Evolutionary conservation across 2,888 invertebrate genomes (phyloP), one percentile per base, ranked within the genome.

Genomic region (Synergus itoensis): DNA sequence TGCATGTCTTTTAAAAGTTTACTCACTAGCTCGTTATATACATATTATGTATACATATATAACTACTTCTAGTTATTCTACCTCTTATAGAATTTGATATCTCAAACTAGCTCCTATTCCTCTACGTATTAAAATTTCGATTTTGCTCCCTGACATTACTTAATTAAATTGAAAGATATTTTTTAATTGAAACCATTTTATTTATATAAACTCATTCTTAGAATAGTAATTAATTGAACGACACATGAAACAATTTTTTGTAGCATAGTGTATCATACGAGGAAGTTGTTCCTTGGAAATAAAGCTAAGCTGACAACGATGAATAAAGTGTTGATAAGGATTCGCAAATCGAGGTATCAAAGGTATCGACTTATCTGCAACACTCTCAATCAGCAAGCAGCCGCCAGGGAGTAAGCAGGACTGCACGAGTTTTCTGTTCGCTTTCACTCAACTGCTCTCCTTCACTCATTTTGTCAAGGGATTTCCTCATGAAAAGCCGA

Each of bases 311-410:
- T 53, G 73, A n/a, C 28, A 73, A 53, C n/a, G 48, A 53, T 73
- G 48, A 40, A 73, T 53, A 53, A 53, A 73, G n/a, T 84, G 53
- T 82, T 90, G 77, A 73, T 73, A 77, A 84, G 82, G 60, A 79
- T 87, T 43, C 85, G 81, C 43, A 85, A 86, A 73, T 89, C 90
- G 28, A 84, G 88, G 41, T 90, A 90, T 80, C 88, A 87, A 36
- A 87, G 85, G 77, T 90, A 89, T 82, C 87, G 89, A 67, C 79
- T 88, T 77, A 86, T 90, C 83, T 89, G 89, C 82, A 89, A 86
- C 80, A 84, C 87, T 5, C 83, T 87, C 1, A 79, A 79, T 12
- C 79, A 83, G 63, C 87, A 85, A 76, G 87, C 85, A 75, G 80
- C 80, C 63, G 85, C 84, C 65, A 87, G 83, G 77, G 87, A 86